phyloP scores from a whole-genome alignment of 2,888 invertebrate species.

The Caenorhabditis parvicauda region DNA sequence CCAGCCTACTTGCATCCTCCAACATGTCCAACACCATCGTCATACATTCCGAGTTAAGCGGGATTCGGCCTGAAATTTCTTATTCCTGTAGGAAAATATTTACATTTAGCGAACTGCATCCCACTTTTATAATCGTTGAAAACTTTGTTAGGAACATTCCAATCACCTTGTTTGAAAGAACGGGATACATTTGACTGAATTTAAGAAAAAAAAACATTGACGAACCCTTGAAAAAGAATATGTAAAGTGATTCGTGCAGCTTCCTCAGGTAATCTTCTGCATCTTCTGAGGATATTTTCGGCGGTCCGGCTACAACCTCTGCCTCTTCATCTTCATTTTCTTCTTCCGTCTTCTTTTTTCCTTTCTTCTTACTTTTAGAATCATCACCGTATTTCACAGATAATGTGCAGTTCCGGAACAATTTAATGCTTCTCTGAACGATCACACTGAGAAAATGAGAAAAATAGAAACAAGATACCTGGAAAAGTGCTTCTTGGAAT shows the following conservation, averaged over 20 bases:
- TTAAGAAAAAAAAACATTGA: no score
- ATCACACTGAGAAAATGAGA: neutral
- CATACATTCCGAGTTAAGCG: no score
- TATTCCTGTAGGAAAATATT: no score
- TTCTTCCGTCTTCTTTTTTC: neutral
- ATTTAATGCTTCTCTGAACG: constrained; percentile 17
- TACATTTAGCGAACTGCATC: no score
- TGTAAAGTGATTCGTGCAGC: constrained; percentile 12
- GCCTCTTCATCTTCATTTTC: constrained; percentile 4
- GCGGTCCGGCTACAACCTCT: constrained; percentile 10
- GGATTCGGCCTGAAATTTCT: no score
- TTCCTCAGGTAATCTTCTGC: constrained; percentile 10
- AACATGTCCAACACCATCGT: no score
- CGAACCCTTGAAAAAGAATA: constrained; percentile 5
- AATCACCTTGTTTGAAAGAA: no score
- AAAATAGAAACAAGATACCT: neutral
- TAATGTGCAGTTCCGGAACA: constrained; percentile 14
- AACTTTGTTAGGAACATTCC: no score
- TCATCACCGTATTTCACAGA: constrained; percentile 13
- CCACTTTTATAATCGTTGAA: no score
- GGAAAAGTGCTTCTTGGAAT: constrained; percentile 13
- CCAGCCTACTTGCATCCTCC: no score
- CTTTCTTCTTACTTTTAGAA: constrained; percentile 6
- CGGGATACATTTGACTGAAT: no score
- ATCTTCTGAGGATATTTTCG: constrained; percentile 12